Conservation (phyloP, 2,888 invertebrate genomes). For the Rhagonycha lutea region DNA sequence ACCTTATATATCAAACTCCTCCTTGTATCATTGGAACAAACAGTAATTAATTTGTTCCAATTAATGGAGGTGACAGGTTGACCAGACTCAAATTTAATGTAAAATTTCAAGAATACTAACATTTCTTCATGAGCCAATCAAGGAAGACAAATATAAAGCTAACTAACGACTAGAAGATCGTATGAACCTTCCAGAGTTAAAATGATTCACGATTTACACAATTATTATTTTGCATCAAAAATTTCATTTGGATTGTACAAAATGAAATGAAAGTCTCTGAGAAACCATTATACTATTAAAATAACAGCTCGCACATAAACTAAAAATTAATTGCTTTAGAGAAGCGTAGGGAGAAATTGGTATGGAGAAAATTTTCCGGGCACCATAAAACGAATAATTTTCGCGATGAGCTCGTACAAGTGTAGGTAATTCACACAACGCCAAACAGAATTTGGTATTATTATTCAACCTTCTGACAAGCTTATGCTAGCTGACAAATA, state of each 20-base stretch:
- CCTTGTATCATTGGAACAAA: too few relatives aligned
- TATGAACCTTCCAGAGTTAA: neutral
- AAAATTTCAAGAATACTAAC: too few relatives aligned
- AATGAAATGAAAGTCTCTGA: neutral
- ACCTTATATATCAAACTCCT: too few relatives aligned
- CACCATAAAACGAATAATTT: constrained; percentile 14
- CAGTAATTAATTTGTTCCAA: too few relatives aligned
- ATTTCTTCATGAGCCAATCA: too few relatives aligned
- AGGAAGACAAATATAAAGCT: too few relatives aligned
- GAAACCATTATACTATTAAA: neutral
- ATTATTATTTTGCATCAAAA: neutral
- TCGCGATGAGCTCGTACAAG: constrained; percentile 8
- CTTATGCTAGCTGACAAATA: constrained; percentile 25
- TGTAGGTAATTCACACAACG: constrained; percentile 9
- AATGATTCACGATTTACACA: neutral
- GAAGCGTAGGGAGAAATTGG: neutral
- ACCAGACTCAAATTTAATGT: too few relatives aligned
- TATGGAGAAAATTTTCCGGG: constrained; percentile 2
- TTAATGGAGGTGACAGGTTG: too few relatives aligned
- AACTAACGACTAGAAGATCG: too few relatives aligned
- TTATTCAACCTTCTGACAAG: constrained; percentile 23
- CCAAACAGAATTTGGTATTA: constrained; percentile 6
- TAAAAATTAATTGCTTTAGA: constrained; percentile 8
- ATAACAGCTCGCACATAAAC: neutral
- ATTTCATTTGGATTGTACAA: neutral